phyloP scores from a whole-genome alignment of 2,888 invertebrate genomes.

The Leptopilina drosophilae region DNA sequence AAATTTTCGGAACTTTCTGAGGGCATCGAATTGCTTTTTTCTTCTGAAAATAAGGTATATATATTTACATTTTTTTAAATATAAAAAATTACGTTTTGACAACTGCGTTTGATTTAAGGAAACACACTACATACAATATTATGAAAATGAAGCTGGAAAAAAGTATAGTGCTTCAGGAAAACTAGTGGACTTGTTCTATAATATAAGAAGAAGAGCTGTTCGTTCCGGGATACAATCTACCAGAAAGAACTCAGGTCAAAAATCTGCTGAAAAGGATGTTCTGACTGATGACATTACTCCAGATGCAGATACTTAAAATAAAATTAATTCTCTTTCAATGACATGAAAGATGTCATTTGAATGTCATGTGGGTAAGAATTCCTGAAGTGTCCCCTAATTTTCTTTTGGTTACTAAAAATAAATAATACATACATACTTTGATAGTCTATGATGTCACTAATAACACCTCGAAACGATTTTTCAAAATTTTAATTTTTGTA shows the following conservation, averaged over 20 bases:
- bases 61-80: neutral
- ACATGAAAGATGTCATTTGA: too few species aligned
- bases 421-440: too few species aligned
- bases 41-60: neutral
- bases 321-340: too few species aligned
- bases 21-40: neutral
- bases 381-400: too few species aligned
- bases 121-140: neutral
- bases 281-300: neutral
- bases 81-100: neutral
- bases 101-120: neutral
- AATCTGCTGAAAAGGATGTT: neutral
- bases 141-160: neutral
- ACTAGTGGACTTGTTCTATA: neutral
- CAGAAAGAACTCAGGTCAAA: neutral
- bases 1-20: neutral
- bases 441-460: too few species aligned
- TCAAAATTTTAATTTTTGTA: too few species aligned
- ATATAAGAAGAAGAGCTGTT: slow-evolving; percentile 4
- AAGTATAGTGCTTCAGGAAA: neutral
- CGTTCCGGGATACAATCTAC: neutral
- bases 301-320: too few species aligned
- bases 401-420: too few species aligned
- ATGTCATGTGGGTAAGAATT: too few species aligned
- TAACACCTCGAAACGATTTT: too few species aligned